Base-by-base conservation (phyloP, 2,797 vertebrate species). In the Pipistrellus pygmaeus region DNA sequence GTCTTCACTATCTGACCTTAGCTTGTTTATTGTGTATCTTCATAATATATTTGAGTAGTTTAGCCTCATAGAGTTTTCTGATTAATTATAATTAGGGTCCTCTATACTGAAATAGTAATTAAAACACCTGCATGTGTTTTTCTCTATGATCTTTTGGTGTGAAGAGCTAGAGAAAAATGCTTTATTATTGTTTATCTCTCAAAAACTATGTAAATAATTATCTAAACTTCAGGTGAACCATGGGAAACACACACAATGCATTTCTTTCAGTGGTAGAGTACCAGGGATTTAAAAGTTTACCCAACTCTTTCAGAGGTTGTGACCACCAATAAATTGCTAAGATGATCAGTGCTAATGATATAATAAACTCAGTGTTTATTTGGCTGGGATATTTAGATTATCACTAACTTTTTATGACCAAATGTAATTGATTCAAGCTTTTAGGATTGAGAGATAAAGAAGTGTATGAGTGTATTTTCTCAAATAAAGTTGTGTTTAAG, bases 161-260 rank as follows among this genome's bases (percentile, higher is more conserved):
- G 78, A 90, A 88, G 17, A 85, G 51, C 2, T 6, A 91, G 57
- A 44, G 73, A 94, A 90, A 85, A 94, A 48, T 51, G 60, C 55
- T 91, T 76, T 60, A 62, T 62, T 80, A 27, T 60, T 87, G 27
- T 57, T 82, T 84, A 30, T 15, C 0, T 62, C 44, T 80, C 18
- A 81, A 38, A 90, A 83, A 81, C 76, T 73, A 77, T 60, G 57
- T 60, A 30, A 60, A 60, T 60, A 60, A 60, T 60, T 60, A 60
- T 60, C 57, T 60, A 27, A 60, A 60, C 57, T 60, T 27, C 57
- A 30, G 25, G 57, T 60, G 57, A 1, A 60, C 25, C 12, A 60
- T 60, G 57, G 25, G 5, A 60, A 60, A 60, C 25, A 60, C 57
- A 14, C 57, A 60, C 5, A 60, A 30, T 60, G 25, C 57, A 60